A percentile compares a stretch with the other conserved stretches of the same genome.
phyloP scores from a whole-genome alignment of 2,113 vertebrate species.

The Nothocercus julius region DNA sequence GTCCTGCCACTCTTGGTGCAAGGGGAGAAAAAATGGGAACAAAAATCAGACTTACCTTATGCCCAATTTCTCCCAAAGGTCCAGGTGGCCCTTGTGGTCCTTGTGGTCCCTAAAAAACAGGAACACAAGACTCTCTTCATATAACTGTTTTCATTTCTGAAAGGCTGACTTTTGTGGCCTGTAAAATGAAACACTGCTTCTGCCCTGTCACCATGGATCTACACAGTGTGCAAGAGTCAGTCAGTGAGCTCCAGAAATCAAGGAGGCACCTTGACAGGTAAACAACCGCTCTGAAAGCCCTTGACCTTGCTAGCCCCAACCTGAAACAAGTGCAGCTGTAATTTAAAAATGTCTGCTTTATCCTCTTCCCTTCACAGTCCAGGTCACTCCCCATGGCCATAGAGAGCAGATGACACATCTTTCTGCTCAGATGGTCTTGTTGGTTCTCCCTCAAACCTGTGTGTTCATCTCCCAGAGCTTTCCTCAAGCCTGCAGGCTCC shows the following conservation, averaged over 20 bases:
- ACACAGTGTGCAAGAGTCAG: not conserved
- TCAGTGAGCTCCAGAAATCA: not conserved
- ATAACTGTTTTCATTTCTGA: not conserved
- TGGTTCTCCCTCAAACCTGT: not conserved
- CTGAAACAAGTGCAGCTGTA: not conserved
- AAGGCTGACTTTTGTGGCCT: not conserved
- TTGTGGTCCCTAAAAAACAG: conserved; percentile 82
- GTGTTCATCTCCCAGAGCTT: not conserved
- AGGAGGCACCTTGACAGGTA: not conserved
- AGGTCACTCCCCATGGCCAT: not conserved
- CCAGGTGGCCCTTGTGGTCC: conserved; percentile 86
- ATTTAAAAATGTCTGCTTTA: not conserved
- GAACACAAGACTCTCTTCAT: conserved; percentile 31
- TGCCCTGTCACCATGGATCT: not conserved
- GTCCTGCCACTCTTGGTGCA: not conserved
- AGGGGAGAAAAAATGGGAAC: not conserved
- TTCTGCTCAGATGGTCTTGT: not conserved
- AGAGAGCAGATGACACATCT: not conserved
- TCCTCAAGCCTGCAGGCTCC: not conserved
- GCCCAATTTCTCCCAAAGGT: conserved; percentile 87
- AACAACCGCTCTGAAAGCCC: not conserved
- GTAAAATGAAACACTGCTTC: not conserved
- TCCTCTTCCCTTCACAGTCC: not conserved
- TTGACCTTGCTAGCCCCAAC: not conserved
- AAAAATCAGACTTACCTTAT: conserved; percentile 77